Evolutionary conservation across 2,888 invertebrate species (phyloP), one percentile per base, ranked within the genome.

Genomic region (Creontiades dilutus): DNA sequence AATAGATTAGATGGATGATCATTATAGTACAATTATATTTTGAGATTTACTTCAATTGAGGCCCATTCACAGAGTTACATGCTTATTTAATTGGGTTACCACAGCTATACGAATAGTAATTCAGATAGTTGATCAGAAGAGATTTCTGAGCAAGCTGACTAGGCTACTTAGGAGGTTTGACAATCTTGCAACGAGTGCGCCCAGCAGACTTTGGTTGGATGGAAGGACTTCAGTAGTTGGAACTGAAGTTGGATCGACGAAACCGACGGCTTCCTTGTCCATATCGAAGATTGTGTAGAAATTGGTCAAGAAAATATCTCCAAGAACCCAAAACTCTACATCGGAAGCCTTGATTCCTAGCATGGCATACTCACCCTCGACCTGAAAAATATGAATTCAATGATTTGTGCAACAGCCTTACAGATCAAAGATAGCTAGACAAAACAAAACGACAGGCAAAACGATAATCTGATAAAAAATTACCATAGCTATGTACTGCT

Each of bases 401-500:
- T 7, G 37, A 7, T 4, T 37, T 37, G 37, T 37, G 7, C 7
- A 37, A 37, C 3, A 37, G 7, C 37, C 37, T 37, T n/a, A n/a
- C n/a, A n/a, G n/a, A n/a, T n/a, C n/a, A n/a, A n/a, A n/a, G n/a
- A n/a, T n/a, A n/a, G n/a, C n/a, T n/a, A n/a, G 37, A 37, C 7
- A 2, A 7, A 37, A 37, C 37, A 37, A 4, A 2, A 37, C 37
- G 37, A 4, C 3, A 37, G 37, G 37, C 37, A 37, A 37, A 37
- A 37, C 7, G 37, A 7, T 37, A 37, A 37, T 37, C 2, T 7
- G 7, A 37, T 37, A 37, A 37, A 37, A 14, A 19, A 23, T 76
- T 46, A 76, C 76, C 76, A 76, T 76, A 28, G 46, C 76, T 11
- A 46, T 76, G 13, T 76, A 76, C 14, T 76, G 27, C 28, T 76